These are phyloP conservation scores for Amblyraja radiata DNA, from an alignment of 2,797 vertebrate species.

Conservation along the genomic window DNA sequence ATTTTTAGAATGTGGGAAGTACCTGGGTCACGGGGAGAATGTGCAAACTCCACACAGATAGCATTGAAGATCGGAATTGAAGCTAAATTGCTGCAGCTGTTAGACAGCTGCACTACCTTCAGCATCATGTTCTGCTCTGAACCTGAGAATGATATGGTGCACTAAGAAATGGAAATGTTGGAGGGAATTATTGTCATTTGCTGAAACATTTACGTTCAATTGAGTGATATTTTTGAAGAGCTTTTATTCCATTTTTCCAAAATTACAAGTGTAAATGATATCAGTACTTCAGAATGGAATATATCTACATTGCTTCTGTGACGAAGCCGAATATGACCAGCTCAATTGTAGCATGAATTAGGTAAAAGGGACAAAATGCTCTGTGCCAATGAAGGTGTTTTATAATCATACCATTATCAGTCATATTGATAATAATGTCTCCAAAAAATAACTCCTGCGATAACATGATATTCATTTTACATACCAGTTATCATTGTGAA, in stretches of 20 bases:
- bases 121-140: no score
- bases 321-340: background rate
- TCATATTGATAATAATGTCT: background rate
- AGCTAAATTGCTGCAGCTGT: no score
- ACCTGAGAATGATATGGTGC: background rate
- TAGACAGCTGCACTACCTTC: no score
- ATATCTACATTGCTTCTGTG: background rate
- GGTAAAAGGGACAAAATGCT: background rate
- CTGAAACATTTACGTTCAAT: background rate
- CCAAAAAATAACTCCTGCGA: background rate
- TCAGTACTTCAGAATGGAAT: background rate
- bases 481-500: background rate
- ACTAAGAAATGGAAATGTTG: background rate
- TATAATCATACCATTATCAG: background rate
- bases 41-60: no score
- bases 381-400: background rate
- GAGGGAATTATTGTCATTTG: background rate
- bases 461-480: background rate
- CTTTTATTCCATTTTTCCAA: background rate
- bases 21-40: no score
- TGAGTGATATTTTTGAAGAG: background rate
- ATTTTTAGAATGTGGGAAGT: no score
- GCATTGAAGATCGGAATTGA: no score
- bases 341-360: background rate
- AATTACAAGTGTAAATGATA: background rate